Percentiles rank a stretch among this genome's conserved stretches.
Conservation (phyloP, 1,140 invertebrate genomes). For the Dermatophagoides farinae region DNA sequence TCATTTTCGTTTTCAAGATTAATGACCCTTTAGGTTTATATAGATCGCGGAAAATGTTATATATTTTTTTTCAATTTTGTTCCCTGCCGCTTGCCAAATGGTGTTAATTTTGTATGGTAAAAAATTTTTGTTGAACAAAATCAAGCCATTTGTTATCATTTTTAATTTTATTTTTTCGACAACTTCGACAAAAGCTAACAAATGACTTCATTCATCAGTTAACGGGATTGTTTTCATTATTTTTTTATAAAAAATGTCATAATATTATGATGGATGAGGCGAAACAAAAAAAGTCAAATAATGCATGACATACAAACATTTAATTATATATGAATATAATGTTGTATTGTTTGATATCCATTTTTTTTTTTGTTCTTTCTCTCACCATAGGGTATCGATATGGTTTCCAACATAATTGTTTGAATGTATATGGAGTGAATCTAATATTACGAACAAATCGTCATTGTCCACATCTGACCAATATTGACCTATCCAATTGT, state of each 20-base stretch:
- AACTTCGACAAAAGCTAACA: too few species aligned
- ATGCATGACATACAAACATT: background rate
- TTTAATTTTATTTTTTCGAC: too few species aligned
- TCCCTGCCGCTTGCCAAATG: too few species aligned
- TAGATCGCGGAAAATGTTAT: too few species aligned
- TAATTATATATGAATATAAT: background rate
- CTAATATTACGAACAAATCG: background rate
- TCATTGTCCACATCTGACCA: background rate
- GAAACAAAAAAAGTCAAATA: background rate
- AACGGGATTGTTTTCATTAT: too few species aligned
- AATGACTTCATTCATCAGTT: too few species aligned
- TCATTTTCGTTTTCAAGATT: background rate
- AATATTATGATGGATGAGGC: background rate
- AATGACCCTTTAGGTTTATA: background rate
- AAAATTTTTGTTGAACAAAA: too few species aligned
- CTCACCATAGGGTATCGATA: constrained; percentile 1
- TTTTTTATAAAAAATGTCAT: too few species aligned
- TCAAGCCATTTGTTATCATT: too few species aligned
- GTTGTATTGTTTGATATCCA: background rate
- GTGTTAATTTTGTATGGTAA: too few species aligned
- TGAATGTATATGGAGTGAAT: background rate
- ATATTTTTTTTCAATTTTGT: too few species aligned
- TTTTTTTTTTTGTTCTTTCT: background rate
- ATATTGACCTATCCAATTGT: constrained; percentile 2
- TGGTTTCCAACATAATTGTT: background rate